Evolutionary conservation across 2,797 vertebrate species (phyloP).

Genomic region (Arremon brunneinucha): DNA sequence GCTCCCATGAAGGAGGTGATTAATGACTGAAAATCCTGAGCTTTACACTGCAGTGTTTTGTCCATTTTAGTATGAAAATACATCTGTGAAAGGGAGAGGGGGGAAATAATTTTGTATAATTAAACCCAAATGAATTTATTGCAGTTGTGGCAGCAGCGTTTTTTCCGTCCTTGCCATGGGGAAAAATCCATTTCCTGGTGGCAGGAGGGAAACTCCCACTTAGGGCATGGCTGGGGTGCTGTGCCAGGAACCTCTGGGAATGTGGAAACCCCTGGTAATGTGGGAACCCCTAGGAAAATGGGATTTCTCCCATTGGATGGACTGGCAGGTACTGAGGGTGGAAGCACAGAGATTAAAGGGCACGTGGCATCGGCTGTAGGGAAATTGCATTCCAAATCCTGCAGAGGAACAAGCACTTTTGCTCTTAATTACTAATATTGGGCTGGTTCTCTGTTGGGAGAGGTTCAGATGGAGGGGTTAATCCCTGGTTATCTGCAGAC

Average conservation of each 20-base stretch:
- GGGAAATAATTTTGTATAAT: accelerated
- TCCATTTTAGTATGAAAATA: neutral
- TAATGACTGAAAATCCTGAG: neutral
- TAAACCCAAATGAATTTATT: neutral
- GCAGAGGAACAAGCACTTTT: neutral
- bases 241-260: neutral
- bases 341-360: neutral
- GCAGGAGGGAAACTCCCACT: neutral
- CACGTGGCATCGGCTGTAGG: neutral
- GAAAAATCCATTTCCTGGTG: neutral
- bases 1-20: neutral
- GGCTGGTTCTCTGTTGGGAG: neutral
- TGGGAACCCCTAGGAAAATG: too few species aligned
- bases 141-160: neutral
- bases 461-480: neutral
- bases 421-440: neutral
- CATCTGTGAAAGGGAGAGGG: neutral
- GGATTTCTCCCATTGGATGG: neutral
- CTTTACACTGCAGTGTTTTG: neutral
- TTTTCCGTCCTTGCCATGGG: neutral
- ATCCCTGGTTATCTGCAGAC: neutral
- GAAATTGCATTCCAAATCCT: neutral
- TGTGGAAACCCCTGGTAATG: too few species aligned
- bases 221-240: accelerated
- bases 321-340: neutral